Conservation (phyloP, 2,888 invertebrate species). For the Meganola albula region DNA sequence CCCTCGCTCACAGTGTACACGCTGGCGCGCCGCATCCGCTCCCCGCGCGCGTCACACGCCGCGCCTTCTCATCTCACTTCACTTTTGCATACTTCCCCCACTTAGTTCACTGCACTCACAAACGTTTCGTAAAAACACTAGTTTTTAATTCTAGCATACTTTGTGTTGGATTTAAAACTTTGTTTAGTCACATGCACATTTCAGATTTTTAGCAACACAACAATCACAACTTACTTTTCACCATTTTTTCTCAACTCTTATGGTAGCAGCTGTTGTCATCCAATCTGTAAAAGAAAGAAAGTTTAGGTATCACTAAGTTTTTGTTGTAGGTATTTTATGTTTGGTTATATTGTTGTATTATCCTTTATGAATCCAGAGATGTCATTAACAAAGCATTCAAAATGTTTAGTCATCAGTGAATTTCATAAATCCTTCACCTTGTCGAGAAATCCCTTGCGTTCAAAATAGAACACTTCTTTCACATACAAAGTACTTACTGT, state of each 20-base stretch:
- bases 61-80: conserved; percentile 41
- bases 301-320: conserved; percentile 11
- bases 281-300: conserved; percentile 24
- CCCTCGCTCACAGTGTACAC: conserved; percentile 73
- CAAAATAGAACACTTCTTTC: conserved; percentile 24
- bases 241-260: too few relatives aligned
- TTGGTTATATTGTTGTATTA: conserved; percentile 9
- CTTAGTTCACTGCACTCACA: conserved; percentile 15
- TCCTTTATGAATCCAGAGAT: too few relatives aligned
- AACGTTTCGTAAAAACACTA: conserved; percentile 14
- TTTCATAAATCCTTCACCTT: too few relatives aligned
- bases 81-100: conserved; percentile 26
- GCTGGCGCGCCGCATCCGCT: conserved; percentile 71
- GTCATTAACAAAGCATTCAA: conserved; percentile 14
- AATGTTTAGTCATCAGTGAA: conserved; percentile 27
- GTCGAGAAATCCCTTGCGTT: conserved; percentile 25
- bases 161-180: too few relatives aligned
- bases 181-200: conserved; percentile 6
- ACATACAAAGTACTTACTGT: conserved; percentile 27
- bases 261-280: conserved; percentile 9
- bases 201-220: conserved; percentile 19
- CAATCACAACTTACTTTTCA: conserved; percentile 13
- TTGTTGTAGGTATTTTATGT: conserved; percentile 8
- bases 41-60: conserved; percentile 51
- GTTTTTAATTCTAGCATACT: conserved; percentile 26